Conservation (phyloP, 2,113 vertebrate genomes). For the Dascyllus trimaculatus region DNA sequence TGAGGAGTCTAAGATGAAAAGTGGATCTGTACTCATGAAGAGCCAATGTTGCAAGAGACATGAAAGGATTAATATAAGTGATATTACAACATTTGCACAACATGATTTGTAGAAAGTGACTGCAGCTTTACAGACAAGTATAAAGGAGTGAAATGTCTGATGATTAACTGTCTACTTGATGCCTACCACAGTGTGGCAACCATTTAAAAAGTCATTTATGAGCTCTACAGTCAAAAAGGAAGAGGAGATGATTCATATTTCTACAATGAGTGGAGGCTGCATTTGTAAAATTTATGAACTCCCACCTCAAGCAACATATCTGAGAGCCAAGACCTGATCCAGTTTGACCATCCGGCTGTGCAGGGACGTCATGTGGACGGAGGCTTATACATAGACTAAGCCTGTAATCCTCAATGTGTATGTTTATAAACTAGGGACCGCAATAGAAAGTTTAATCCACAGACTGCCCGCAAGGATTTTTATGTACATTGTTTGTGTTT, state of each 20-base stretch:
- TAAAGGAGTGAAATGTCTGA: neutral
- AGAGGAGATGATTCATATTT: neutral
- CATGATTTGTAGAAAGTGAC: neutral
- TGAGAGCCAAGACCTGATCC: neutral
- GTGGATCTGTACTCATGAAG: too few relatives aligned
- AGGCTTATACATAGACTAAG: conserved; percentile 26
- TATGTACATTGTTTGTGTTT: conserved; percentile 26
- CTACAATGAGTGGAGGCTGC: neutral
- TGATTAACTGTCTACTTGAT: neutral
- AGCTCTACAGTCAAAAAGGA: too few relatives aligned
- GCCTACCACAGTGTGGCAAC: too few relatives aligned
- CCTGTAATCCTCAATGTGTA: conserved; percentile 51
- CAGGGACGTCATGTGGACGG: conserved; percentile 20
- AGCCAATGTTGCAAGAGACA: neutral
- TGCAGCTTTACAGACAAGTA: neutral
- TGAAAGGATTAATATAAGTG: neutral
- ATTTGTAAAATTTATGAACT: neutral
- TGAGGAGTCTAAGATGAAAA: too few relatives aligned
- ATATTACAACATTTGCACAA: neutral
- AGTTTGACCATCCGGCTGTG: conserved; percentile 2
- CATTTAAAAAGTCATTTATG: too few relatives aligned
- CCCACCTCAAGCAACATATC: conserved; percentile 3
- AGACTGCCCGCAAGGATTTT: conserved; percentile 28
- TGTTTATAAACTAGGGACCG: conserved; percentile 37
- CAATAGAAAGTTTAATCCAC: conserved; percentile 58